Base-by-base conservation (phyloP, 2,888 invertebrate species). In the Colletes collaris region DNA sequence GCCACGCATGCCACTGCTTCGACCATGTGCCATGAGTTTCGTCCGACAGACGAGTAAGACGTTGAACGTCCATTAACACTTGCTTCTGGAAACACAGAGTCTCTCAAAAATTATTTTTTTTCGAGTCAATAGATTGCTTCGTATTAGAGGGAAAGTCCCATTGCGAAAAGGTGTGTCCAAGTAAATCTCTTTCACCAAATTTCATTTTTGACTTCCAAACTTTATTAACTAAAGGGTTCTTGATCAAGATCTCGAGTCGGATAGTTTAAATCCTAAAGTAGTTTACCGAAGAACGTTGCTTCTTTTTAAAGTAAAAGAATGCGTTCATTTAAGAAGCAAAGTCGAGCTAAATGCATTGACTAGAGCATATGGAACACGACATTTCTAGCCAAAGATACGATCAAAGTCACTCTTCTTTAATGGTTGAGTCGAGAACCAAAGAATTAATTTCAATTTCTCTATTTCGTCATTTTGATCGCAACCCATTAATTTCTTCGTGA, bases 211-310 rank as follows among this genome's bases (percentile, higher is more conserved):
- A 27, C 27, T 27, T 27, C 97, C 0, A 95, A 95, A n/a, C 94
- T 98, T 55, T 95, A 98, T 55, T 96, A 97, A 85, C 95, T 95
- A 74, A 95, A 96, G 86, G 97, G 97, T 3, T 0, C 93, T 99
- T 46, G 95, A 96, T 82, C 97, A 97, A 92, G 96, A 97, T 92
- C 95, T 94, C 0, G 93, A 95, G 77, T 93, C 94, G 62, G 92
- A 93, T 50, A 94, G 95, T 52, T 94, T 97, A 16, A 97, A 97
- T 92, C 95, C 97, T 0, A 94, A 95, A 13, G 93, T 98, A 3
- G 93, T 98, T 27, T 95, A 97, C 89, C 96, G 97, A 91, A 95
- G 97, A 81, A 97, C 97, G 90, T 93, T 95, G 77, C 94, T 97
- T 83, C 93, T 98, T 49, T 95, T 95, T 84, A 94, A 95, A 88